A percentile compares a stretch with the other conserved stretches of the same genome.
phyloP scores from a whole-genome alignment of 2,113 vertebrate genomes.

The Alexandromys fortis region DNA sequence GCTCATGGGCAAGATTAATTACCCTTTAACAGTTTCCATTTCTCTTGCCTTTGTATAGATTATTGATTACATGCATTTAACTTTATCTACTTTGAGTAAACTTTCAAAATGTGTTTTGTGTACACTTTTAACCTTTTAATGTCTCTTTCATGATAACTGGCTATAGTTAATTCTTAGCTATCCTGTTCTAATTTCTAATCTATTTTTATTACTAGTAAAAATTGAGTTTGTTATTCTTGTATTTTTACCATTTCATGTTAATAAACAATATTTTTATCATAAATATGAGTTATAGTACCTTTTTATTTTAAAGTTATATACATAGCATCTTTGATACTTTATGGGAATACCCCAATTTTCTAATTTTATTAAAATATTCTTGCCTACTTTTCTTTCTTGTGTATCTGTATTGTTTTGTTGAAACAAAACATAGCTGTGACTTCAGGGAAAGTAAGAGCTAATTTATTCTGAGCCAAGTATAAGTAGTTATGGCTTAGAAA shows the following conservation, averaged over 20 bases:
- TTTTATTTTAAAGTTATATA: background rate
- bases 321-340: background rate
- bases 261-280: background rate
- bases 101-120: constrained; percentile 31
- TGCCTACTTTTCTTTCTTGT: background rate
- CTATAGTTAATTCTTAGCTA: background rate
- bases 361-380: background rate
- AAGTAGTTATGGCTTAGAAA: background rate
- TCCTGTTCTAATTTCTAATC: background rate
- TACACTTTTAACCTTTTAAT: background rate
- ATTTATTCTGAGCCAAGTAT: background rate
- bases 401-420: background rate
- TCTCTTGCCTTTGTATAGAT: background rate
- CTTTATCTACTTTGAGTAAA: background rate
- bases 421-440: background rate
- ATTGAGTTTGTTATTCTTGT: background rate
- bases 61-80: constrained; percentile 30
- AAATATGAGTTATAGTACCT: background rate
- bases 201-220: background rate
- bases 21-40: constrained; percentile 19
- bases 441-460: background rate
- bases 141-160: background rate
- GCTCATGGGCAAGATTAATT: constrained; percentile 1
- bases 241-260: background rate
- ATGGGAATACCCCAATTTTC: background rate